These are phyloP conservation scores for Hipposideros armiger DNA, from an alignment of 2,113 vertebrate species.

Conservation along the genomic window DNA sequence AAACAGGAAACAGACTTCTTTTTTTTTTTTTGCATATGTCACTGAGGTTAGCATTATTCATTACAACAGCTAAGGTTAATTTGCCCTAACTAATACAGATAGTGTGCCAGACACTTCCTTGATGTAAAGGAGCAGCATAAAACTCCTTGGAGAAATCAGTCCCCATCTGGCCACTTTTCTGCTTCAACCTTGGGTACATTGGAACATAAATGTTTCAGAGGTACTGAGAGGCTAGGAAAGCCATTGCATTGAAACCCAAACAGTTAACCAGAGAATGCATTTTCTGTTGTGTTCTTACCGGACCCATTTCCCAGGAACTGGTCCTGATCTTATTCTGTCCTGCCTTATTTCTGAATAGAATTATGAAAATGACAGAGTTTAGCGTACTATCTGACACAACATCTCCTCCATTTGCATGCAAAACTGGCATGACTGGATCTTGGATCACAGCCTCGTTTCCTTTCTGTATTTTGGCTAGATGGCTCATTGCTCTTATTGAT, in stretches of 20 bases:
- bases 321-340: neutral
- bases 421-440: neutral
- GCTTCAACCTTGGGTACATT: neutral
- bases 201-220: neutral
- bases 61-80: neutral
- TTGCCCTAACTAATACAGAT: neutral
- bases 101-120: neutral
- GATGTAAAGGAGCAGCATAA: neutral
- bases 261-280: neutral
- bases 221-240: neutral
- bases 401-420: neutral
- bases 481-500: neutral
- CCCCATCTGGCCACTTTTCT: neutral
- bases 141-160: neutral
- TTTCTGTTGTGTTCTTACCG: neutral
- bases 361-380: neutral
- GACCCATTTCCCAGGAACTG: neutral
- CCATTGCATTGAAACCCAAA: neutral
- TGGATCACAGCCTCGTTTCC: neutral
- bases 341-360: neutral
- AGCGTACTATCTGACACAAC: neutral
- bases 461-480: neutral
- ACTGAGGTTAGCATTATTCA: neutral
- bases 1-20: neutral
- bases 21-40: neutral